Percentiles rank a stretch among this genome's conserved stretches.
These are phyloP conservation scores for Anabacerthia variegaticeps DNA, from an alignment of 2,797 vertebrate genomes.

Conservation along the genomic window DNA sequence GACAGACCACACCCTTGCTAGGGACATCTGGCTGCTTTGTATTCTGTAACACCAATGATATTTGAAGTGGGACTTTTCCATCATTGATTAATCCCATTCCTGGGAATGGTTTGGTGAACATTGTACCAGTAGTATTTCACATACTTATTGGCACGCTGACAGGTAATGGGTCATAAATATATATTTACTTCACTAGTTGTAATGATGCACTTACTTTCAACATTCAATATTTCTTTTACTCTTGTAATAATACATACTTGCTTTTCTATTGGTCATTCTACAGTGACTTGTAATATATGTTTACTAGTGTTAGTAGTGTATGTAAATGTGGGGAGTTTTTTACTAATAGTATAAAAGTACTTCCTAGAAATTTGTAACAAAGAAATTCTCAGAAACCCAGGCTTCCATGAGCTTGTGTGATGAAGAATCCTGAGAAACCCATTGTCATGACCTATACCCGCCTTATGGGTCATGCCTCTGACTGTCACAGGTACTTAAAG, in stretches of 20 bases:
- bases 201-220: background rate
- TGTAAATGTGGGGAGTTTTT: background rate
- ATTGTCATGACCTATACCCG: background rate
- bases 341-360: background rate
- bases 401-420: background rate
- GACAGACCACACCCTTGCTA: background rate
- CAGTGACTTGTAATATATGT: background rate
- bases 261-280: background rate
- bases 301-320: background rate
- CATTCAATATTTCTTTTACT: background rate
- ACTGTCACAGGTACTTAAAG: background rate
- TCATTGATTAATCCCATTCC: accelerated
- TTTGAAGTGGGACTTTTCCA: background rate
- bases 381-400: background rate
- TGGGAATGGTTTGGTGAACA: background rate
- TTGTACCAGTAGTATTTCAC: background rate
- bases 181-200: background rate
- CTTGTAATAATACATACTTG: background rate
- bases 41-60: background rate
- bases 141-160: background rate
- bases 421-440: background rate
- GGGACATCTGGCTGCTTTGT: background rate
- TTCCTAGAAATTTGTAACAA: background rate
- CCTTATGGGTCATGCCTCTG: background rate
- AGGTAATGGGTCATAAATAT: background rate